A percentile compares a stretch with the other conserved stretches of the same genome.
phyloP scores from a whole-genome alignment of 2,113 vertebrate species.

The Sapajus apella region DNA sequence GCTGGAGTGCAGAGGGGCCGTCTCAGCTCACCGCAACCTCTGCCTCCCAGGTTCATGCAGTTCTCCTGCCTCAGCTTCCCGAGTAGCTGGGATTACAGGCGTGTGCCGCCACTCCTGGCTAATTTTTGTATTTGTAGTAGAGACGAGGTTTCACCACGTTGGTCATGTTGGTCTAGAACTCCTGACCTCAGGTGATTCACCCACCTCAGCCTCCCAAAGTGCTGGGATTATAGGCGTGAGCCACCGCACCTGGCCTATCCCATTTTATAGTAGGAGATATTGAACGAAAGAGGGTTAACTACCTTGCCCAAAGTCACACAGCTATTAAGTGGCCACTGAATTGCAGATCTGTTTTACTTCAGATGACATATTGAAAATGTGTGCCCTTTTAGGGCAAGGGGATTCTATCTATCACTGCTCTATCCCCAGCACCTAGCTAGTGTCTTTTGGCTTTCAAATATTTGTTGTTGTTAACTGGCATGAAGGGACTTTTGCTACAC shows the following conservation, averaged over 20 bases:
- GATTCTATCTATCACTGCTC: not conserved
- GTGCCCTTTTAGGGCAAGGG: not conserved
- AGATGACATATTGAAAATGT: not conserved
- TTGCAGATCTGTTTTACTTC: not conserved
- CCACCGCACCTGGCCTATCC: not conserved
- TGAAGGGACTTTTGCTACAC: conserved; percentile 43
- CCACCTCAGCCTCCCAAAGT: too few species aligned
- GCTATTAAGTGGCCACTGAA: not conserved
- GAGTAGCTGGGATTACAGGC: too few species aligned
- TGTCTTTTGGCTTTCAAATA: conserved; percentile 50
- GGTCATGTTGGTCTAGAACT: too few species aligned
- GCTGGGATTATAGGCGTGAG: too few species aligned
- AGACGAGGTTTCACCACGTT: too few species aligned
- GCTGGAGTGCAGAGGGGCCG: too few species aligned
- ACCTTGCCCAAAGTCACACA: not conserved
- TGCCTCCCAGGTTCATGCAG: too few species aligned
- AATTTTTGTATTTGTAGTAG: too few species aligned
- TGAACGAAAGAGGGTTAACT: not conserved
- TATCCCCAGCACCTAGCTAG: not conserved
- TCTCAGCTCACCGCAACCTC: too few species aligned
- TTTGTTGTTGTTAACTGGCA: conserved; percentile 58
- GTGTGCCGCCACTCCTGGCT: too few species aligned
- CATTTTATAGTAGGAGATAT: not conserved
- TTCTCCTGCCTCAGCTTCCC: too few species aligned
- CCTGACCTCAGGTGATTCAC: too few species aligned